phyloP scores from a whole-genome alignment of 2,113 vertebrate species.

The Chamaea fasciata region DNA sequence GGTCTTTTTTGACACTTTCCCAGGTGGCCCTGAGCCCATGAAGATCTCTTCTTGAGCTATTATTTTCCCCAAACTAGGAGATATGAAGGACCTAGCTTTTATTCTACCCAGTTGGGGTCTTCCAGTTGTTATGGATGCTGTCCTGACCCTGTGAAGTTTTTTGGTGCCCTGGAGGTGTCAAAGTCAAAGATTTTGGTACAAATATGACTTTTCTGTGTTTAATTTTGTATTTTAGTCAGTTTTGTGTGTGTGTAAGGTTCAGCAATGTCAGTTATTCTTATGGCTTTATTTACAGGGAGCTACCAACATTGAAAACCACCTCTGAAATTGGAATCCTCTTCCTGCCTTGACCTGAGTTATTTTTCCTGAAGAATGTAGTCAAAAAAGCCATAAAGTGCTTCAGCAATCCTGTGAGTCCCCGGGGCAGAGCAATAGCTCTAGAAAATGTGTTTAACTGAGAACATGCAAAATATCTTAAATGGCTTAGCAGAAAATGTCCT shows the following conservation, averaged over 20 bases:
- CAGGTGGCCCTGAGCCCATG: background rate
- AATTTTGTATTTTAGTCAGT: background rate
- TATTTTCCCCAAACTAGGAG: background rate
- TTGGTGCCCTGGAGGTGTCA: background rate
- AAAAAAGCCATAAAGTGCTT: background rate
- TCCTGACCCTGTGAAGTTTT: background rate
- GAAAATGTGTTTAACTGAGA: conserved; percentile 36
- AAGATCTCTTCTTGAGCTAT: background rate
- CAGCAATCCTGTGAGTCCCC: background rate
- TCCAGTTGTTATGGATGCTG: fast-evolving
- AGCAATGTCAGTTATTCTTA: background rate
- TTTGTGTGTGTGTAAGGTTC: background rate
- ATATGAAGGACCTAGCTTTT: background rate
- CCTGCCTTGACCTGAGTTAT: background rate
- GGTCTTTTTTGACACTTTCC: background rate
- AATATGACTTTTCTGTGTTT: background rate
- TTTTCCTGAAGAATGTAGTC: background rate
- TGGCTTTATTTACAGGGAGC: background rate
- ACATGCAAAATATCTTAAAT: background rate
- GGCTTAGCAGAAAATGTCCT: conserved; percentile 12
- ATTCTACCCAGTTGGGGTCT: background rate
- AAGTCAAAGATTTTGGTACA: background rate
- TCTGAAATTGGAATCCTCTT: background rate
- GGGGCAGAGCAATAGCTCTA: conserved; percentile 25
- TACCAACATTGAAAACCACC: background rate